A percentile compares a stretch with the other conserved stretches of the same genome.
These are phyloP conservation scores for Musca vetustissima DNA, from an alignment of 1,140 invertebrate species.

Conservation along the genomic window DNA sequence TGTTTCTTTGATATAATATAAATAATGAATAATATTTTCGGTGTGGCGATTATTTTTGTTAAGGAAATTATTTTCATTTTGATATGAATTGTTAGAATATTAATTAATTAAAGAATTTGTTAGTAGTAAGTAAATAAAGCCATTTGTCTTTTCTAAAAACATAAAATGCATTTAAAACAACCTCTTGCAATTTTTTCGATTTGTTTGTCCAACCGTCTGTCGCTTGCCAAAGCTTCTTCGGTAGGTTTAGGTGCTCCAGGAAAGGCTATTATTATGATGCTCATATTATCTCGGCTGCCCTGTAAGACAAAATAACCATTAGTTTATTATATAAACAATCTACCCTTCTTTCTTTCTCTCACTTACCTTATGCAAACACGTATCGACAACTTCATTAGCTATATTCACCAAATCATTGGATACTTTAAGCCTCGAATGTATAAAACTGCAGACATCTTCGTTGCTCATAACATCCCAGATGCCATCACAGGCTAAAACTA, in stretches of 20 bases:
- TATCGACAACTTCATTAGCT: slow-evolving; percentile 96
- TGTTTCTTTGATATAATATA: too few species aligned
- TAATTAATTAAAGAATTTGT: too few species aligned
- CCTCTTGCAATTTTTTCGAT: slow-evolving; percentile 87
- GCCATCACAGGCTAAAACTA: slow-evolving; percentile 98
- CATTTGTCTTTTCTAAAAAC: slow-evolving; percentile 50
- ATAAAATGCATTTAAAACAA: slow-evolving; percentile 62
- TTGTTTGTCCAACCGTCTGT: slow-evolving; percentile 82
- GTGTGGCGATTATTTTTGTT: too few species aligned
- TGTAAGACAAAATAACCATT: slow-evolving; percentile 58
- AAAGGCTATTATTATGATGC: slow-evolving; percentile 95
- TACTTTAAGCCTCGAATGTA: slow-evolving; percentile 84
- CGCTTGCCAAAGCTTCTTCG: slow-evolving; percentile 80
- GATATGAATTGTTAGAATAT: too few species aligned
- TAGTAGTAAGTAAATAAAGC: too few species aligned
- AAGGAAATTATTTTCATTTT: too few species aligned
- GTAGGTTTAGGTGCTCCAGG: slow-evolving; percentile 86
- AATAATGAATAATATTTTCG: too few species aligned
- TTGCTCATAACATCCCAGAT: slow-evolving; percentile 99
- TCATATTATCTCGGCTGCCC: slow-evolving; percentile 99
- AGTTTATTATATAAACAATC: background rate
- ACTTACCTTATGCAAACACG: slow-evolving; percentile 94
- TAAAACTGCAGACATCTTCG: slow-evolving; percentile 93
- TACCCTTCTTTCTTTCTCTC: too few species aligned
- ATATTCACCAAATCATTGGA: slow-evolving; percentile 87